phyloP scores from a whole-genome alignment of 1,140 invertebrate genomes.

The Pomacea maculata region DNA sequence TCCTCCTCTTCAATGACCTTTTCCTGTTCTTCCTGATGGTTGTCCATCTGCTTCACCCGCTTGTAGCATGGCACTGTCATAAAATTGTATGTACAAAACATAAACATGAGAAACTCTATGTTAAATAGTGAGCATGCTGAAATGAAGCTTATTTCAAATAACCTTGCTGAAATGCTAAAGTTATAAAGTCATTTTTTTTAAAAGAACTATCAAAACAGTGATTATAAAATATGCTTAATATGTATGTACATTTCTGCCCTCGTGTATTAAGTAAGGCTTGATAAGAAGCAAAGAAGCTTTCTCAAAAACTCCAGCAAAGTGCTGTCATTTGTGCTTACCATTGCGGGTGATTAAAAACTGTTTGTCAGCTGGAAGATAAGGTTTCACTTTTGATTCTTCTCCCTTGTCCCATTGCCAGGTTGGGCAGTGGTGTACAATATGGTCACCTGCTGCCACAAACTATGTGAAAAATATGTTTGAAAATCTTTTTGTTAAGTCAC shows the following conservation, averaged over 20 bases:
- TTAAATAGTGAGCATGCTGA: too few species aligned
- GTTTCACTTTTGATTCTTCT: conserved; percentile 83
- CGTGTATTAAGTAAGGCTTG: background rate
- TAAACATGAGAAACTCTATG: too few species aligned
- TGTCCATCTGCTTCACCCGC: conserved; percentile 85
- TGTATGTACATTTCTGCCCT: background rate
- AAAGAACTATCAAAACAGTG: too few species aligned
- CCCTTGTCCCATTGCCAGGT: conserved; percentile 98
- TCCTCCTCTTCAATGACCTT: conserved; percentile 86
- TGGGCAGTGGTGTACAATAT: conserved; percentile 98
- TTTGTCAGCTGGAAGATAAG: conserved; percentile 93
- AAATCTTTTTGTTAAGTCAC: background rate
- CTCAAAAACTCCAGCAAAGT: background rate
- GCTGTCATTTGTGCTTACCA: conserved; percentile 61
- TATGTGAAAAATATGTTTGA: conserved; percentile 65
- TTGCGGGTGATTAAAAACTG: conserved; percentile 98
- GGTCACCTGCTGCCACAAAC: conserved; percentile 97
- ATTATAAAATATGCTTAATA: background rate
- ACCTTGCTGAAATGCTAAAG: too few species aligned
- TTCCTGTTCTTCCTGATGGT: conserved; percentile 65
- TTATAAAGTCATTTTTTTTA: too few species aligned
- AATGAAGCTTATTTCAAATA: too few species aligned
- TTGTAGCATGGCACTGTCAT: conserved; percentile 77
- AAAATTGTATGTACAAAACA: background rate
- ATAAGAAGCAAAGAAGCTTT: background rate